These are phyloP conservation scores for Sceliomorpha sp. DNA, from an alignment of 2,888 invertebrate genomes.

Conservation along the genomic window DNA sequence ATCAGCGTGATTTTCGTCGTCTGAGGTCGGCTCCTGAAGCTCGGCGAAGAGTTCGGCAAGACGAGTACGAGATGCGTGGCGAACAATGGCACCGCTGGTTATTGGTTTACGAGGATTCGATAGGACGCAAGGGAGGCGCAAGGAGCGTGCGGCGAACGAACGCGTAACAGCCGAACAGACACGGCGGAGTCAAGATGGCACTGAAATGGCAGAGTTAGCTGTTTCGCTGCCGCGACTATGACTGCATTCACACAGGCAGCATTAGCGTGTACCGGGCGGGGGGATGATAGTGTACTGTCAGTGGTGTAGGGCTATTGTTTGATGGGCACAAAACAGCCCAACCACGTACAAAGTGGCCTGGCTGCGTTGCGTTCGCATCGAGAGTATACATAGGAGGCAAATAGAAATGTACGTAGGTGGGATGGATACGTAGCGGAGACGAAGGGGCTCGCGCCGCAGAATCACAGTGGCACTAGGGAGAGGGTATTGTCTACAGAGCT, in stretches of 20 bases:
- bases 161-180: constrained; percentile 32
- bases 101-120: constrained; percentile 37
- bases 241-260: constrained; percentile 11
- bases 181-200: constrained; percentile 50
- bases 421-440: constrained; percentile 55
- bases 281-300: constrained; percentile 59
- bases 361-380: constrained; percentile 67
- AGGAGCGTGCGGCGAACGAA: too few relatives aligned
- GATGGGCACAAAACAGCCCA: constrained; percentile 78
- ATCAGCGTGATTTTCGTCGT: constrained; percentile 4
- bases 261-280: constrained; percentile 44
- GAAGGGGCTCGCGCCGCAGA: constrained; percentile 58
- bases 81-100: constrained; percentile 32
- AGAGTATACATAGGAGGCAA: constrained; percentile 36
- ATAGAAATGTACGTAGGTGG: constrained; percentile 48
- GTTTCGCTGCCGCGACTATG: constrained; percentile 35
- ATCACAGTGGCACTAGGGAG: constrained; percentile 73
- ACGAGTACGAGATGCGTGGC: constrained; percentile 8
- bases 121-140: constrained; percentile 23
- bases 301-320: constrained; percentile 76
- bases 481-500: constrained; percentile 80
- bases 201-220: constrained; percentile 46
- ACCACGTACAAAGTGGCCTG: constrained; percentile 78
- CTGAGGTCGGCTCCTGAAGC: not conserved
- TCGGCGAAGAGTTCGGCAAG: constrained; percentile 11